A percentile compares a stretch with the other conserved stretches of the same genome.
Conservation (phyloP, 2,797 vertebrate species). For the Urophycis tenuis region DNA sequence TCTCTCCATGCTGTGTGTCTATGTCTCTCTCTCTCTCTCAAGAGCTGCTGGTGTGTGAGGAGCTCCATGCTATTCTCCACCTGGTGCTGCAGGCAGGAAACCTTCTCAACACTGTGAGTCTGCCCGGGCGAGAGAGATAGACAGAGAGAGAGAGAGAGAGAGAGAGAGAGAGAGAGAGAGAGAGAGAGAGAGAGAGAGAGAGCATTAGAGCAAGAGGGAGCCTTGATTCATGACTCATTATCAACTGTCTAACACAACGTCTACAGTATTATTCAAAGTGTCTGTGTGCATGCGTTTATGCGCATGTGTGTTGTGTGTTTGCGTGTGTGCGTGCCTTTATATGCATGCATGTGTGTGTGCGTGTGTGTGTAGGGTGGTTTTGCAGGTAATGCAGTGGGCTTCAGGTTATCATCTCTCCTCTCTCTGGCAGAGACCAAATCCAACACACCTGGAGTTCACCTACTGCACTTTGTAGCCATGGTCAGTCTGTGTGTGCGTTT, state of each 20-base stretch:
- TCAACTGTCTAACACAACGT: not conserved
- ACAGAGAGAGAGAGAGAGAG: not conserved
- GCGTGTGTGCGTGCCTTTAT: not conserved
- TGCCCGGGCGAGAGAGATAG: not conserved
- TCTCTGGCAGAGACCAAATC: constrained; percentile 90
- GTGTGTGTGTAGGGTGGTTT: constrained; percentile 75
- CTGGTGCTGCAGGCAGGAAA: constrained; percentile 81
- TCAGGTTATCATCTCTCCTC: constrained; percentile 88
- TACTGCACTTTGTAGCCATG: constrained; percentile 92
- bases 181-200: constrained; percentile 1
- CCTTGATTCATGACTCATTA: not conserved
- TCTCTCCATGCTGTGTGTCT: not conserved
- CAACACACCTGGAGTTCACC: constrained; percentile 91
- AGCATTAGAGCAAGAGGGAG: not conserved
- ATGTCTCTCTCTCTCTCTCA: constrained; percentile 3
- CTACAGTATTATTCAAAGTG: not conserved
- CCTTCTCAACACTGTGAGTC: constrained; percentile 60
- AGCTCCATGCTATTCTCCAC: constrained; percentile 72
- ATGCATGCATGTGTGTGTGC: constrained; percentile 9
- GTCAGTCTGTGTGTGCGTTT: constrained; percentile 60
- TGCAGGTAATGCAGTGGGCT: constrained; percentile 87
- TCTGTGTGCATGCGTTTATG: not conserved
- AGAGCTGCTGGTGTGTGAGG: constrained; percentile 60
- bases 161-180: not conserved
- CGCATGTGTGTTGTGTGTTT: not conserved